phyloP scores from a whole-genome alignment of 2,888 invertebrate species.

The Tetheella fluctuosa region DNA sequence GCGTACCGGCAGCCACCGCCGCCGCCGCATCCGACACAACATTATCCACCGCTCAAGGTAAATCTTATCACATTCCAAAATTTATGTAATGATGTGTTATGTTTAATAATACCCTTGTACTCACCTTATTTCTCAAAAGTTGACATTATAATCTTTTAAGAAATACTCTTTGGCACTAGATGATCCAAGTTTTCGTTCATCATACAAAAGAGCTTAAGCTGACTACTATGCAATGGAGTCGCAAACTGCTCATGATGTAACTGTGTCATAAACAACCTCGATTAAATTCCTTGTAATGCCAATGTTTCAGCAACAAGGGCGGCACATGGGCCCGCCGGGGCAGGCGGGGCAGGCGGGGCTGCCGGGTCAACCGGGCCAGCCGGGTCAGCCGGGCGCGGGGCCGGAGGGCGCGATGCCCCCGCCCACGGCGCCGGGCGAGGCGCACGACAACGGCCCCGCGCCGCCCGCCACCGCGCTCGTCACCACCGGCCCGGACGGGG shows the following conservation, averaged over 20 bases:
- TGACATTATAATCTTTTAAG: too few relatives aligned
- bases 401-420: constrained; percentile 85
- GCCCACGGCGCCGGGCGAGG: constrained; percentile 84
- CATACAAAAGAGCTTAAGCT: too few relatives aligned
- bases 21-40: constrained; percentile 74
- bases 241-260: too few relatives aligned
- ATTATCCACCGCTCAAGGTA: constrained; percentile 76
- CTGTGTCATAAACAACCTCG: too few relatives aligned
- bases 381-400: constrained; percentile 83
- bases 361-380: constrained; percentile 81
- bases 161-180: too few relatives aligned
- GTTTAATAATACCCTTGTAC: too few relatives aligned
- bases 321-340: constrained; percentile 82
- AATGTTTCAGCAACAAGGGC: constrained; percentile 77
- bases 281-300: background rate
- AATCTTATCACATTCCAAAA: constrained; percentile 17
- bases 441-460: constrained; percentile 86
- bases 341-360: constrained; percentile 45
- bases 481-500: constrained; percentile 95
- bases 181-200: too few relatives aligned
- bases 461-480: constrained; percentile 93
- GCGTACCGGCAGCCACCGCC: constrained; percentile 73
- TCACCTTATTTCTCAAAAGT: too few relatives aligned
- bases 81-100: too few relatives aligned
- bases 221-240: too few relatives aligned